phyloP scores from a whole-genome alignment of 1,140 invertebrate species.

The Augochlora pura region DNA sequence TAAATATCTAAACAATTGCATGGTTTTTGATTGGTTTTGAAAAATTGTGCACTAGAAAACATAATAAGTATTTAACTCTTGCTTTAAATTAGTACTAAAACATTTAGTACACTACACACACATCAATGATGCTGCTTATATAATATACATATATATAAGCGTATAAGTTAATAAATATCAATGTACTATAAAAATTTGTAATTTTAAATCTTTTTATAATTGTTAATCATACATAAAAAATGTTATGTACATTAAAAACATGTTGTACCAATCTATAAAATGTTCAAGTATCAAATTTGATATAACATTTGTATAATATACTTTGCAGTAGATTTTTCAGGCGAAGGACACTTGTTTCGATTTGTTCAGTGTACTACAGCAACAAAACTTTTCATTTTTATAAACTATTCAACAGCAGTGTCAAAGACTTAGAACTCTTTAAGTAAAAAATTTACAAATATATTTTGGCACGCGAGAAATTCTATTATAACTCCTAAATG shows the following conservation, averaged over 20 bases:
- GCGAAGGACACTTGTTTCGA: not conserved
- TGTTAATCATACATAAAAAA: constrained; percentile 17
- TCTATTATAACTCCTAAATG: constrained; percentile 39
- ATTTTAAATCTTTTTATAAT: constrained; percentile 17
- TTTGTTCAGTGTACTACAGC: constrained; percentile 10
- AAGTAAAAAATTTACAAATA: constrained; percentile 58
- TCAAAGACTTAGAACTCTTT: constrained; percentile 40
- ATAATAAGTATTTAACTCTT: constrained; percentile 42
- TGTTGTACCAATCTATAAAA: constrained; percentile 20
- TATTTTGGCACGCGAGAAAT: constrained; percentile 44
- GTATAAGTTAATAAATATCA: constrained; percentile 39
- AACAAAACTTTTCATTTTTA: not conserved
- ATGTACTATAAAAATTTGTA: constrained; percentile 13
- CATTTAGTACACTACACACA: constrained; percentile 24
- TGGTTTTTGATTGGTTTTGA: not conserved
- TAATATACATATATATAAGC: constrained; percentile 5
- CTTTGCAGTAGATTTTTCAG: not conserved
- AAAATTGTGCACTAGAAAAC: constrained; percentile 28
- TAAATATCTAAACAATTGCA: not conserved
- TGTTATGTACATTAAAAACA: constrained; percentile 39
- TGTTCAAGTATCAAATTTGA: constrained; percentile 28
- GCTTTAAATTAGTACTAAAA: constrained; percentile 20
- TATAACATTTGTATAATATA: constrained; percentile 32
- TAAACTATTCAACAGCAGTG: constrained; percentile 45
- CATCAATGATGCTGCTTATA: not conserved